Evolutionary conservation across 2,113 vertebrate genomes (phyloP).

Genomic region (Monopterus albus): DNA sequence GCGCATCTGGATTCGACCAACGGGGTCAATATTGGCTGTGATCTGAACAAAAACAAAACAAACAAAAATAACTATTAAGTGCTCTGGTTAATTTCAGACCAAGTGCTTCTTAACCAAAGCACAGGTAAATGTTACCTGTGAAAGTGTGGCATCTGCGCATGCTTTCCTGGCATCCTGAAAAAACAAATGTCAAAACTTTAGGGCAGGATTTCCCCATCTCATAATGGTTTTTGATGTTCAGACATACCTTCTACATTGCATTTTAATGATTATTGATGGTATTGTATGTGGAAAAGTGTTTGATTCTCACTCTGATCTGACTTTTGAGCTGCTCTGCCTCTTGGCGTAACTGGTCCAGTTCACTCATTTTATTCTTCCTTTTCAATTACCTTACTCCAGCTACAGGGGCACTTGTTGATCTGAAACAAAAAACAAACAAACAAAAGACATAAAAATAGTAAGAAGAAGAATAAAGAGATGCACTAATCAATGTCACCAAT

Average conservation of each 20-base stretch:
- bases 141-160: conserved; percentile 95
- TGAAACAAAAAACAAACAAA: conserved; percentile 62
- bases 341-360: conserved; percentile 99
- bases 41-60: conserved; percentile 83
- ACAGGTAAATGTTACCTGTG: conserved; percentile 86
- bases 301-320: conserved; percentile 93
- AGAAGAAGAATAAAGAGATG: background rate
- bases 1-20: conserved; percentile 99
- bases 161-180: conserved; percentile 86
- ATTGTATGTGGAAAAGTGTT: background rate
- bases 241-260: background rate
- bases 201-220: background rate
- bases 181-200: conserved; percentile 5
- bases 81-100: conserved; percentile 3
- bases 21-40: conserved; percentile 97
- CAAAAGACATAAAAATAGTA: no score
- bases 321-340: conserved; percentile 99
- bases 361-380: conserved; percentile 94
- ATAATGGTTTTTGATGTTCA: background rate
- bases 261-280: background rate
- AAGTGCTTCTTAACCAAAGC: background rate
- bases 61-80: background rate
- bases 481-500: conserved; percentile 5
- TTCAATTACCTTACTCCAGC: conserved; percentile 85
- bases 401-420: conserved; percentile 87